These are phyloP conservation scores for Nylanderia fulva DNA, from an alignment of 1,140 invertebrate species.

Conservation along the genomic window DNA sequence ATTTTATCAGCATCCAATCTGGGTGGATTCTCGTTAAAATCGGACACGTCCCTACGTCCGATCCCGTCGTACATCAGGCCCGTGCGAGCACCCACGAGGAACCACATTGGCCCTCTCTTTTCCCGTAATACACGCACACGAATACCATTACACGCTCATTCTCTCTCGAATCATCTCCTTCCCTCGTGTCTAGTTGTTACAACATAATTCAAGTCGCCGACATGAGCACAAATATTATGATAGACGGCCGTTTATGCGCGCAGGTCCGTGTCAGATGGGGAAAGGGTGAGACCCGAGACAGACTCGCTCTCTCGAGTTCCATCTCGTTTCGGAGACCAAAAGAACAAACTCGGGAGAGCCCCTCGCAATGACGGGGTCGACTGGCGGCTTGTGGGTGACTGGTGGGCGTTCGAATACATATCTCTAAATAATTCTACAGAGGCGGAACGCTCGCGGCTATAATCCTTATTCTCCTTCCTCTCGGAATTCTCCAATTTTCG, in stretches of 20 bases:
- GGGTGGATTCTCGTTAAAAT: conserved; percentile 70
- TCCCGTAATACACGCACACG: not conserved
- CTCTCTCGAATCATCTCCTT: conserved; percentile 40
- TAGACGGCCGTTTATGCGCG: conserved; percentile 69
- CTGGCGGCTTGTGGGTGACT: conserved; percentile 66
- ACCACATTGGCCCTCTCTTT: not conserved
- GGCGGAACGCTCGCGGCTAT: conserved; percentile 40
- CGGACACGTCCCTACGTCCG: conserved; percentile 50
- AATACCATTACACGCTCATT: conserved; percentile 34
- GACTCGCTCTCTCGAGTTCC: conserved; percentile 30
- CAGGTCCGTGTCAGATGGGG: not conserved
- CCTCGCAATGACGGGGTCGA: conserved; percentile 33
- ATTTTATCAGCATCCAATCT: conserved; percentile 66
- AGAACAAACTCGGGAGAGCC: conserved; percentile 22
- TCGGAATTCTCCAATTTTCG: conserved; percentile 71
- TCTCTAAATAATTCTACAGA: conserved; percentile 77
- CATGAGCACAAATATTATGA: conserved; percentile 82
- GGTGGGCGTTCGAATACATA: conserved; percentile 76
- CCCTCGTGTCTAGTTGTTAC: conserved; percentile 69
- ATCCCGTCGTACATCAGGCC: conserved; percentile 66
- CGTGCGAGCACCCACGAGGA: conserved; percentile 27
- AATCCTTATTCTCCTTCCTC: conserved; percentile 65
- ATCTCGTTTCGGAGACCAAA: conserved; percentile 47
- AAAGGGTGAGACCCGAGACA: not conserved
- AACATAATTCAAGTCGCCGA: conserved; percentile 79